phyloP scores from a whole-genome alignment of 2,113 vertebrate genomes.

The Arizona elegans region DNA sequence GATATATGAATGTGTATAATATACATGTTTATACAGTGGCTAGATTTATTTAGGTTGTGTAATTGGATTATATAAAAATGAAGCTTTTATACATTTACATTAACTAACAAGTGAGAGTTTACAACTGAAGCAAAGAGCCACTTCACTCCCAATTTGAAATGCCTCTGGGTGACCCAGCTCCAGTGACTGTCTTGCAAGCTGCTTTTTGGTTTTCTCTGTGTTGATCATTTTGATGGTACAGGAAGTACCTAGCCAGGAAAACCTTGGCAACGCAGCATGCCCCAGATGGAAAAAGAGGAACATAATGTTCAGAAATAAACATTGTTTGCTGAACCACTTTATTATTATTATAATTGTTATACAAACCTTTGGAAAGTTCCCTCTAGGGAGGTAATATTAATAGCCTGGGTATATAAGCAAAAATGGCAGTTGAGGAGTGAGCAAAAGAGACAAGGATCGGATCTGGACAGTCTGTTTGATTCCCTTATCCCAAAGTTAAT shows the following conservation, averaged over 20 bases:
- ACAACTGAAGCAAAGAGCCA: not conserved
- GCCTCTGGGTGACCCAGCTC: not conserved
- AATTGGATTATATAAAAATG: not conserved
- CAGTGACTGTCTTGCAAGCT: not conserved
- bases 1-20: not conserved
- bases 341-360: constrained; percentile 24
- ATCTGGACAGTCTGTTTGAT: not conserved
- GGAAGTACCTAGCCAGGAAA: constrained; percentile 28
- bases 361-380: constrained; percentile 8
- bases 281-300: constrained; percentile 34
- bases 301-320: constrained; percentile 56
- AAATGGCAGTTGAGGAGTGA: constrained; percentile 6
- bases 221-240: constrained; percentile 42
- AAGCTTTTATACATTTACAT: not conserved
- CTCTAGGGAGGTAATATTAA: constrained; percentile 35
- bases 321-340: constrained; percentile 8
- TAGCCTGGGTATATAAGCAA: constrained; percentile 8
- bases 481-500: not conserved
- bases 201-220: not conserved
- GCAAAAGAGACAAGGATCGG: not conserved
- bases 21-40: not conserved
- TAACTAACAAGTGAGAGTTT: not conserved
- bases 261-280: constrained; percentile 53
- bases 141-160: not conserved
- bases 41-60: not conserved